Evolutionary conservation across 2,888 invertebrate species (phyloP).

Genomic region (Axea sp.): DNA sequence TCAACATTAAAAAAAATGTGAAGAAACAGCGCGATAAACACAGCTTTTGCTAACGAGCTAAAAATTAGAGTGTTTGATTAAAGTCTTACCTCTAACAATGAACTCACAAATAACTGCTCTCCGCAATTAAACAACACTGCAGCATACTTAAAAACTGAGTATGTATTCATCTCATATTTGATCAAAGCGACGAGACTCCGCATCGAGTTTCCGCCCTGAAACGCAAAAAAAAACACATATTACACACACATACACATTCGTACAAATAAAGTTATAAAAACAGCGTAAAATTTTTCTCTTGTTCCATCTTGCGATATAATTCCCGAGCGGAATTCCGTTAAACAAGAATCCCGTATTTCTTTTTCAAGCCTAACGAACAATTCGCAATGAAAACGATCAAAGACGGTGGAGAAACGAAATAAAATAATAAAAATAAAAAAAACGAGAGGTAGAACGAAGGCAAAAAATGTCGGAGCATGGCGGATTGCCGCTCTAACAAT

Average conservation of each 20-base stretch:
- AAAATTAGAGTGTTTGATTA: constrained; percentile 40
- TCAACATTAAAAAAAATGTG: too few relatives aligned
- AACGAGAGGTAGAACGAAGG: constrained; percentile 1
- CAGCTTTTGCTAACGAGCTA: neutral
- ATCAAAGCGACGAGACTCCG: constrained; percentile 34
- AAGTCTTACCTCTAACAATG: constrained; percentile 32
- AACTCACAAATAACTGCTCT: constrained; percentile 36
- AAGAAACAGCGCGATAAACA: too few relatives aligned
- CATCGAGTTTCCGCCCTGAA: neutral
- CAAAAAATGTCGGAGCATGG: constrained; percentile 4
- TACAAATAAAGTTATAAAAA: constrained; percentile 4
- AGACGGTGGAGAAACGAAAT: neutral
- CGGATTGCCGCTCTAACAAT: constrained; percentile 17
- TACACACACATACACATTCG: too few relatives aligned
- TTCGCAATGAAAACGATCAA: constrained; percentile 20
- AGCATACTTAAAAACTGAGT: constrained; percentile 33
- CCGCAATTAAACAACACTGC: constrained; percentile 39
- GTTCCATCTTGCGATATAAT: constrained; percentile 2
- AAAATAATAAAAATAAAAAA: neutral
- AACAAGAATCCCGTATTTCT: constrained; percentile 8
- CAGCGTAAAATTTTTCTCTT: neutral
- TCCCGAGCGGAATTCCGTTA: constrained; percentile 7
- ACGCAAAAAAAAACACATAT: constrained; percentile 19
- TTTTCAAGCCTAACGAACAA: constrained; percentile 5
- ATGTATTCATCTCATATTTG: constrained; percentile 47